Evolutionary conservation across 2,113 vertebrate species (phyloP).

Genomic region (Sturnira hondurensis): DNA sequence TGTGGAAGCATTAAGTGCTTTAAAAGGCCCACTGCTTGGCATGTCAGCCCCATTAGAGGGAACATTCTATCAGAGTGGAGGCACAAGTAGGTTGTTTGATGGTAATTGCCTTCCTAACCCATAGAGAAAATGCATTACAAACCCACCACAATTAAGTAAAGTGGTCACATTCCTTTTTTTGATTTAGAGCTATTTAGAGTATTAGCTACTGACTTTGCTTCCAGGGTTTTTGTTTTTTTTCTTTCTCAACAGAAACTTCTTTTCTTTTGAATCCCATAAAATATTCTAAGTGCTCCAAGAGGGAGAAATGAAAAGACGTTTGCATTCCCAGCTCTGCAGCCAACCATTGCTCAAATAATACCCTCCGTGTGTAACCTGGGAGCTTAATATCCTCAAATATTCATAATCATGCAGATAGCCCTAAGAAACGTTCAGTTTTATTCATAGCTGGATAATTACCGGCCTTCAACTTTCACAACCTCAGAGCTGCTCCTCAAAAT

Average conservation of each 20-base stretch:
- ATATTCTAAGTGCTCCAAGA: conserved; percentile 50
- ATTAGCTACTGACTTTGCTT: conserved; percentile 34
- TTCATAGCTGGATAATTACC: conserved; percentile 48
- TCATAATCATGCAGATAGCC: conserved; percentile 65
- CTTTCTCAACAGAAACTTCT: conserved; percentile 21
- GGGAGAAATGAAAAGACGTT: conserved; percentile 58
- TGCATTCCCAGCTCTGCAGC: conserved; percentile 36
- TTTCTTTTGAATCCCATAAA: conserved; percentile 49
- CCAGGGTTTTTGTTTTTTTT: not conserved
- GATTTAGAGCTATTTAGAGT: conserved; percentile 54
- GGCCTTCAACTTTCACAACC: not conserved
- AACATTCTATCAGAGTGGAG: conserved; percentile 50
- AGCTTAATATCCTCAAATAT: conserved; percentile 69
- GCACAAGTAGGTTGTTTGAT: conserved; percentile 46
- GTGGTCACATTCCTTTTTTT: conserved; percentile 34
- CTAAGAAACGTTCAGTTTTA: conserved; percentile 43
- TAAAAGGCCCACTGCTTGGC: conserved; percentile 16
- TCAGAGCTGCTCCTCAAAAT: conserved; percentile 19
- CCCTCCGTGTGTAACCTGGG: conserved; percentile 45
- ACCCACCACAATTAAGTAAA: conserved; percentile 58
- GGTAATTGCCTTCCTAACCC: conserved; percentile 65
- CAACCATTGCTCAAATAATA: conserved; percentile 62
- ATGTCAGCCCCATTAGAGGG: conserved; percentile 12
- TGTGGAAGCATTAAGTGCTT: conserved; percentile 22
- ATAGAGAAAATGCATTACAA: conserved; percentile 62